Evolutionary conservation across 2,888 invertebrate species (phyloP), one percentile per base, ranked within the genome.

Genomic region (Cecidostiba fungosa): DNA sequence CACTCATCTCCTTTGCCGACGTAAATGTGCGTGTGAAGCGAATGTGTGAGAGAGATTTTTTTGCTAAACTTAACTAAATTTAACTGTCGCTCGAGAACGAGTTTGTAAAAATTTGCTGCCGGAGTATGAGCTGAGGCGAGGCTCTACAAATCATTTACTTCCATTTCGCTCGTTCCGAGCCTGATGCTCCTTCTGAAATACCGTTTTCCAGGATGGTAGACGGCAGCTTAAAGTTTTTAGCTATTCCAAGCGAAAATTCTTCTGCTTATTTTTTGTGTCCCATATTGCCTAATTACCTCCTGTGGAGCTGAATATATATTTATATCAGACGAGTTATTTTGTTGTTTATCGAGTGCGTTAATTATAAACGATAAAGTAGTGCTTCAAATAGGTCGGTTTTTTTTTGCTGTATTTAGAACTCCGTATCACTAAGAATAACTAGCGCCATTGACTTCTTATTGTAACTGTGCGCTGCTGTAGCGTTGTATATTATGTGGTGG

Each of bases 181-280:
- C 23, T 6, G 12, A 29, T 14, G 12, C 29, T 62, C 23, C 78
- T 79, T n/a, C 36, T 47, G 66, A 50, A 79, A 70, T 39, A 47
- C 66, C 29, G 50, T 69, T 79, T 69, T 29, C 39, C 29, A 23
- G 32, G 69, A 62, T 23, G 26, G 26, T 2, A 26, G n/a, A 1
- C 36, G 16, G 39, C 16, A 6, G 74, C 26, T 26, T 29, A 16
- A 72, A 72, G 16, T 50, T 6, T 59, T 77, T 32, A 87, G 85
- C 86, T 81, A 85, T 84, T 85, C 86, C 26, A 0, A 23, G 16
- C 6, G 26, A 47, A 19, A 23, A 50, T 47, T 36, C 23, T 29
- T 50, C 14, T 5, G 29, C 12, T 19, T 12, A 50, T 26, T 43
- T 26, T 43, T 76, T n/a, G 19, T 54, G 50, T 32, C 47, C 16